Evolutionary conservation across 2,113 vertebrate genomes (phyloP).

Genomic region (Manacus vitellinus): DNA sequence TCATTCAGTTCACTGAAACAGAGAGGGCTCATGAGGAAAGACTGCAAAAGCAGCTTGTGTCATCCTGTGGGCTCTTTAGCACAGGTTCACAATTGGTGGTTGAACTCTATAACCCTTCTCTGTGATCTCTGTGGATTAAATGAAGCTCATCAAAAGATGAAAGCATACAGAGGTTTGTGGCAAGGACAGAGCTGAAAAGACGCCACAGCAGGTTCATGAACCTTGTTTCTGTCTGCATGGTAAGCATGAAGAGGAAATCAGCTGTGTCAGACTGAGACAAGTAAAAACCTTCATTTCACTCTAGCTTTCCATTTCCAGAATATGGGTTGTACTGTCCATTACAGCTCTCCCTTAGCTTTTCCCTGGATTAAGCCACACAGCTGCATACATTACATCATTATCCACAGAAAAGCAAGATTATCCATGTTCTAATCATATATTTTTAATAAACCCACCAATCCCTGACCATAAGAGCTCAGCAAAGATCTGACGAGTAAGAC

Average conservation of each 20-base stretch:
- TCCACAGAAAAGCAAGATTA: slow-evolving; percentile 30
- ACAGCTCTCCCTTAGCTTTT: neutral
- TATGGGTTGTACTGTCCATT: neutral
- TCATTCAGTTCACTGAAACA: neutral
- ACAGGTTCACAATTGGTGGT: neutral
- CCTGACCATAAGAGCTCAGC: neutral
- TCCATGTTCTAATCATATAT: slow-evolving; percentile 52
- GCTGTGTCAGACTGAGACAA: neutral
- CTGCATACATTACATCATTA: slow-evolving; percentile 56
- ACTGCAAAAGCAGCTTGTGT: neutral
- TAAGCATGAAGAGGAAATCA: neutral
- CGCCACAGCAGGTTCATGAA: neutral
- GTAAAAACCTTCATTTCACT: neutral
- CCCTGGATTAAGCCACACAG: neutral
- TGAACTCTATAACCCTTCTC: neutral
- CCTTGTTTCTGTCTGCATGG: neutral
- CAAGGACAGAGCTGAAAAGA: neutral
- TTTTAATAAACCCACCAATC: slow-evolving; percentile 49
- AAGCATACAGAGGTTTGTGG: neutral
- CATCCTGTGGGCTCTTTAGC: neutral
- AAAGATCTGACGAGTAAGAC: neutral
- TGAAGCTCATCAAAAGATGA: neutral
- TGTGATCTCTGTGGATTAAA: neutral
- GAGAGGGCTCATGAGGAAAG: neutral
- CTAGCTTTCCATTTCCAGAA: neutral